Evolutionary conservation across 2,888 invertebrate species (phyloP), one percentile per base, ranked within the genome.

Genomic region (Nezara viridula): DNA sequence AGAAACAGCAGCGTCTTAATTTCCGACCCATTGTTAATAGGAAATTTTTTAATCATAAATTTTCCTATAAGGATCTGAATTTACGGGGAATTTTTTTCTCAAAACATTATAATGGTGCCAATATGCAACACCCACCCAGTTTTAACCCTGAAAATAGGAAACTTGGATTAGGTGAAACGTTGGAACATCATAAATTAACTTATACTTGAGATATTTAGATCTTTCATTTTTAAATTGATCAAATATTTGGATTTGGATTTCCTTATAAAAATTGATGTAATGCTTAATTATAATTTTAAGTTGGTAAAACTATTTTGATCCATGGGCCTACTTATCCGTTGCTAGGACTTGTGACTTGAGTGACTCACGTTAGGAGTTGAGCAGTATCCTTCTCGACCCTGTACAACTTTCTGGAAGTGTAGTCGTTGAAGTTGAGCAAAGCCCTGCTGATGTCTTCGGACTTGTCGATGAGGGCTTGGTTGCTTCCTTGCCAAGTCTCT

Each of bases 401-500:
- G 94, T 96, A 97, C 91, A 98, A 94, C 92, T 97, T 96, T 92
- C 97, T 94, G 91, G 96, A 95, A 90, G 96, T 96, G 94, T 98
- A 99, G 93, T 98, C 97, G 93, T 97, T 97, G 93, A 99, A 98
- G 93, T 96, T 97, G 92, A 96, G 95, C 93, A 99, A 95, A 91
- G 98, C 97, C 92, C 96, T 95, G 90, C 96, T 95, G 93, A 98
- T 98, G 93, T 98, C 98, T 93, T 96, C 96, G 92, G 95, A 96
- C 91, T 96, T 95, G 92, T 96, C 96, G 91, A 98, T 96, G 92
- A 95, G 94, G 14, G 96, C 96, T 92, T 97, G 96, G 94, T 99
- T 98, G 32, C 95, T 95, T 91, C 97, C 97, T 93, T 97, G 96
- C 99, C 99, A 99, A 89, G 98, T 97, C 94, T 99, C 99, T 93